Conservation (phyloP, 2,888 invertebrate genomes). For the Cataglyphis altisquamis region DNA sequence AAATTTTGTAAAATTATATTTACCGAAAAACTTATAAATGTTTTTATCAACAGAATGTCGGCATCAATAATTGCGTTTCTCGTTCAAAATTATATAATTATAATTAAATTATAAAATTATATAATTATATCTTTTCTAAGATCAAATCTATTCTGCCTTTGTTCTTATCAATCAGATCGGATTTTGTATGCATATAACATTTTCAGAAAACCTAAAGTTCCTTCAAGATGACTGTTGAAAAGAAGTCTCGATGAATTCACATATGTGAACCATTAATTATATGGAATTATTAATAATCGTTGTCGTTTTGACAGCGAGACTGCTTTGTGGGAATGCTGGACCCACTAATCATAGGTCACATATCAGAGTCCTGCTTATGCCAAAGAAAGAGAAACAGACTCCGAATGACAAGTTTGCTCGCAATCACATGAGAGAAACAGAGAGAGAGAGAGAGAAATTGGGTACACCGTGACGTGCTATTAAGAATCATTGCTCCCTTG, state of each 20-base stretch:
- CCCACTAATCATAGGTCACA: constrained; percentile 68
- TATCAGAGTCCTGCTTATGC: constrained; percentile 55
- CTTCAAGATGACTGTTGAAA: constrained; percentile 9
- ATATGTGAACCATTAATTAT: constrained; percentile 60
- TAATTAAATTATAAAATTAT: too few relatives aligned
- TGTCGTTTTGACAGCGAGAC: constrained; percentile 55
- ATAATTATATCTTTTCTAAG: too few relatives aligned
- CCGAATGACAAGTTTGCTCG: constrained; percentile 69
- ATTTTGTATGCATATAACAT: background rate
- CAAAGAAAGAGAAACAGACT: constrained; percentile 41
- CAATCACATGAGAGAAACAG: constrained; percentile 54
- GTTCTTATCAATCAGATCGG: too few relatives aligned
- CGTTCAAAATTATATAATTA: background rate
- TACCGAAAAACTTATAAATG: background rate
- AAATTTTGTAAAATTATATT: background rate
- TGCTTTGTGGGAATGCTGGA: constrained; percentile 51
- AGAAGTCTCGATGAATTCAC: constrained; percentile 55
- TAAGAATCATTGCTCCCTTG: constrained; percentile 73
- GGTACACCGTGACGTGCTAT: constrained; percentile 69
- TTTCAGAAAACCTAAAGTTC: background rate
- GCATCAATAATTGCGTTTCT: background rate
- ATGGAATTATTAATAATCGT: constrained; percentile 75
- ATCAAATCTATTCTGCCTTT: too few relatives aligned
- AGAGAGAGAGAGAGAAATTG: constrained; percentile 60
- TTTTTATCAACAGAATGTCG: background rate